Conservation (phyloP, 2,888 invertebrate species). For the Teinopalpus imperialis region DNA sequence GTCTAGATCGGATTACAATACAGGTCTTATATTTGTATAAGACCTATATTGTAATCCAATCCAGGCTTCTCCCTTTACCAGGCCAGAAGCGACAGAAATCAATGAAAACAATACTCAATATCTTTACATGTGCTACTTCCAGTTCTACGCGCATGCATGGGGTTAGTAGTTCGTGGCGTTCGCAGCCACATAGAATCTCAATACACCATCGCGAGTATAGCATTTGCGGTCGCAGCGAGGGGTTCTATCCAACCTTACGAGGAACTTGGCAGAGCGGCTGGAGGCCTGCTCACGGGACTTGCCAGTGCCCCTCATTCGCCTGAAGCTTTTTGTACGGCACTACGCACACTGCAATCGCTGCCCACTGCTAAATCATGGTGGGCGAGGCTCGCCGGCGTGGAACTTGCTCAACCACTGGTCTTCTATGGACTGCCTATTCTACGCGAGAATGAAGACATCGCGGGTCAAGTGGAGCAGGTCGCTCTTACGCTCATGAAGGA, state of each 20-base stretch:
- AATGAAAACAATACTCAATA: no score
- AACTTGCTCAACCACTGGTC: slow-evolving; percentile 86
- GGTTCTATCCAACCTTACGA: slow-evolving; percentile 85
- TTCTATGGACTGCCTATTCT: slow-evolving; percentile 88
- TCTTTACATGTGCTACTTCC: no score
- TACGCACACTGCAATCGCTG: slow-evolving; percentile 70
- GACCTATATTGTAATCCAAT: no score
- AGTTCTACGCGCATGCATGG: slow-evolving; percentile 66
- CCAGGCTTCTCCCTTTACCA: no score
- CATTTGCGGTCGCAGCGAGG: slow-evolving; percentile 89
- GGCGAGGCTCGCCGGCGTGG: slow-evolving; percentile 84
- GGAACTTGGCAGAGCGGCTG: slow-evolving; percentile 86
- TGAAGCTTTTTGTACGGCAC: slow-evolving; percentile 80
- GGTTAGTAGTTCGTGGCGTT: slow-evolving; percentile 61
- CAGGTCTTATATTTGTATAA: no score
- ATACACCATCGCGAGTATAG: slow-evolving; percentile 82
- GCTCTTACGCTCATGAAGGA: slow-evolving; percentile 87
- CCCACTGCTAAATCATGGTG: slow-evolving; percentile 83
- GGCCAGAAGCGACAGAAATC: no score
- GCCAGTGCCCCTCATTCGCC: slow-evolving; percentile 84
- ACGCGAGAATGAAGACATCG: slow-evolving; percentile 60
- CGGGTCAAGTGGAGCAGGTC: slow-evolving; percentile 82
- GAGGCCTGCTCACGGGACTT: slow-evolving; percentile 85
- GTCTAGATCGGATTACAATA: no score
- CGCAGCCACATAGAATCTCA: slow-evolving; percentile 75